Evolutionary conservation across 2,888 invertebrate genomes (phyloP), one percentile per base, ranked within the genome.

Genomic region (Plutella xylostella): DNA sequence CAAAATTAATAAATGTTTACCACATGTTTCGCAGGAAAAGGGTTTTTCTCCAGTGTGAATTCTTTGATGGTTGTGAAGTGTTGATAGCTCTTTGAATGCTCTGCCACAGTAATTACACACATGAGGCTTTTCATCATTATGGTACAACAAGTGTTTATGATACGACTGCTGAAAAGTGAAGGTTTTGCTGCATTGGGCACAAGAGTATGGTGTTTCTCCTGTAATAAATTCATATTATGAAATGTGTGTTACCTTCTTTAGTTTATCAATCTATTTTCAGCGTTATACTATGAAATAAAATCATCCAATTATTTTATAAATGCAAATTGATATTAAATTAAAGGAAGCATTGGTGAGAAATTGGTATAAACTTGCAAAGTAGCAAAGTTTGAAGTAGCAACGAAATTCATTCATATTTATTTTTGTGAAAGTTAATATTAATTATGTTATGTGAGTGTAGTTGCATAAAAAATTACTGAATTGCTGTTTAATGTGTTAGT

Each of bases 151-250:
- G 72, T 94, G 94, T 65, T 94, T 94, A 68, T 94, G 94, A 70
- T 92, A 94, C 0, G 94, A 94, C 61, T 94, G 94, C 75, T 94
- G 94, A 75, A 94, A 94, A 42, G 94, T 94, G 71, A 94, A 94
- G 11, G 91, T 92, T 68, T 93, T 92, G 53, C 90, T 90, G 65
- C 94, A 94, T 55, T 91, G 89, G 40, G 86, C 84, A 62, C 94
- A 94, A 18, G 89, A 89, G 63, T 94, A 94, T 0, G 94, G 94
- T 86, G 93, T 94, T 85, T 94, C 94, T 47, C 94, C 93, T 88
- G 84, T 59, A 84, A 80, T 28, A 30, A n/a, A 31, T n/a, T n/a
- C 12, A 19, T 28, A 6, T 6, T 2, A 28, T 28, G 9, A 28
- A 28, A 12, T 28, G n/a, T n/a, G n/a, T n/a, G n/a, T n/a, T n/a